Evolutionary conservation across 2,797 vertebrate species (phyloP).

Genomic region (Delichon dasypus): DNA sequence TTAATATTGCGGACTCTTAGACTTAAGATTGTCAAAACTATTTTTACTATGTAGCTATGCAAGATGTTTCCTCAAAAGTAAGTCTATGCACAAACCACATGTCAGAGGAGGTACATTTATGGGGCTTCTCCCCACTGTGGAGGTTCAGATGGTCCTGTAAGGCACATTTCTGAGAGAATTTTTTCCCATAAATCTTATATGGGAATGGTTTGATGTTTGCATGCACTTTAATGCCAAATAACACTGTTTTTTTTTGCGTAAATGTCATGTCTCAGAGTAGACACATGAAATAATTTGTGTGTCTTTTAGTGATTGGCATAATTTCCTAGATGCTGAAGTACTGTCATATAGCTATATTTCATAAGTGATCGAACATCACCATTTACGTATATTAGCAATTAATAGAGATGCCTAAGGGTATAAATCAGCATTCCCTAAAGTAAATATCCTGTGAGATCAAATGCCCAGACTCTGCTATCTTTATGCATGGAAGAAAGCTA

Average conservation of each 20-base stretch:
- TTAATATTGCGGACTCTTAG: background rate
- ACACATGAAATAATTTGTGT: slow-evolving; percentile 89
- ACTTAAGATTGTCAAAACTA: slow-evolving; percentile 83
- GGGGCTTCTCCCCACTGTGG: slow-evolving; percentile 86
- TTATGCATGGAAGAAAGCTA: background rate
- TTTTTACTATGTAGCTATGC: slow-evolving; percentile 90
- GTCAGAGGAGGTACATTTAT: slow-evolving; percentile 87
- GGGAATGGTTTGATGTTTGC: slow-evolving; percentile 89
- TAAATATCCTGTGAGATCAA: background rate
- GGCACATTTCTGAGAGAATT: slow-evolving; percentile 88
- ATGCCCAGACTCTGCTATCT: background rate
- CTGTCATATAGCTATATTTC: slow-evolving; percentile 10
- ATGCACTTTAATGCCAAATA: slow-evolving; percentile 86
- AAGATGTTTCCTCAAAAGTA: slow-evolving; percentile 85
- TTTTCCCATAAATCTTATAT: slow-evolving; percentile 89
- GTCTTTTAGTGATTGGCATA: slow-evolving; percentile 90
- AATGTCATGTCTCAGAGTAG: slow-evolving; percentile 88
- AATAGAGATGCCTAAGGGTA: background rate
- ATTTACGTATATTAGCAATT: background rate
- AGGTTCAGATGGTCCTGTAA: slow-evolving; percentile 87
- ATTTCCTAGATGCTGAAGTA: slow-evolving; percentile 88
- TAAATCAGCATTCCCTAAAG: background rate
- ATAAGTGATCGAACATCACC: background rate
- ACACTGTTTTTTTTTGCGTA: slow-evolving; percentile 88
- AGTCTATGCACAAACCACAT: slow-evolving; percentile 89